Conservation (phyloP, 2,888 invertebrate genomes). For the Rhimphoctona megacephalus region DNA sequence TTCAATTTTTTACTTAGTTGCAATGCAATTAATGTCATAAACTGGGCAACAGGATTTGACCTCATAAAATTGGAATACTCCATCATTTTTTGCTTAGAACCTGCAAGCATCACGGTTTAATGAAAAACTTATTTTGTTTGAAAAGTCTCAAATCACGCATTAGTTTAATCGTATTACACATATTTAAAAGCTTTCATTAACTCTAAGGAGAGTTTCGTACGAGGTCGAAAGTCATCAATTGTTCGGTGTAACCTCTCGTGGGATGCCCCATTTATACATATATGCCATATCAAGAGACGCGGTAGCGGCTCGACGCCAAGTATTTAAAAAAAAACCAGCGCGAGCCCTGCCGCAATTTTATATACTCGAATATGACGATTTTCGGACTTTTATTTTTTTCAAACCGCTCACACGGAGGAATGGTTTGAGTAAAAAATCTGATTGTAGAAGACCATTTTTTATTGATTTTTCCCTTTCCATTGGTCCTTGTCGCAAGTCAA, state of each 20-base stretch:
- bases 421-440: no score
- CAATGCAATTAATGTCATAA: background rate
- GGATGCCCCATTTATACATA: background rate
- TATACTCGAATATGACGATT: no score
- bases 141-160: background rate
- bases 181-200: background rate
- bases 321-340: no score
- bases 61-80: background rate
- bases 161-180: background rate
- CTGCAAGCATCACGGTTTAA: background rate
- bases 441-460: no score
- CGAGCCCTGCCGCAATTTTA: no score
- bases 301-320: no score
- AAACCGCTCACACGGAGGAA: no score
- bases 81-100: background rate
- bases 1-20: background rate
- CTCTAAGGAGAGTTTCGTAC: background rate
- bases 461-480: no score
- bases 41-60: background rate
- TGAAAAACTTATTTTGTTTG: background rate
- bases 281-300: background rate
- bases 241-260: background rate
- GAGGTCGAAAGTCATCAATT: background rate
- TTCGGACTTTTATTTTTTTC: no score
- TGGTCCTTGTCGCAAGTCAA: no score